Percentiles rank a stretch among this genome's conserved stretches.
Conservation (phyloP, 2,888 invertebrate genomes). For the Drosophila parthenogenetica region DNA sequence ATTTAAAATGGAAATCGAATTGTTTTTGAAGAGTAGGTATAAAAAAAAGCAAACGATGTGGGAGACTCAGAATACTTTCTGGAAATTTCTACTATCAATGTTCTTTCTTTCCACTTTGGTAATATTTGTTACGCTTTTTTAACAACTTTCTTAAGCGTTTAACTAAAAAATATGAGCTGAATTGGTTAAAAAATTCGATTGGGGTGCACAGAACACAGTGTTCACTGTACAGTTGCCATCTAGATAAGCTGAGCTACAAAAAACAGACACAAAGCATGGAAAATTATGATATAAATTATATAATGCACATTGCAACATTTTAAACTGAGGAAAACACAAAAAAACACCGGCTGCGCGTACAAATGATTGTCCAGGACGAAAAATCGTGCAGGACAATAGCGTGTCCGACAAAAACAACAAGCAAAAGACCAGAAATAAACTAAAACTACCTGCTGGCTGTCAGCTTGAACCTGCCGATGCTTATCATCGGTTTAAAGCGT, state of each 20-base stretch:
- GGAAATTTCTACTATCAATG: background rate
- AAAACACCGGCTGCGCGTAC: conserved; percentile 40
- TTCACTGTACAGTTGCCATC: conserved; percentile 52
- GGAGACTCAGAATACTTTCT: too few relatives aligned
- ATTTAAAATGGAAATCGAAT: conserved; percentile 1
- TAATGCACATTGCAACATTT: conserved; percentile 78
- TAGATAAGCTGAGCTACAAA: conserved; percentile 62
- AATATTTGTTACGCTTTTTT: background rate
- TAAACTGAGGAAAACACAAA: conserved; percentile 10
- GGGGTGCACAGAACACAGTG: conserved; percentile 22
- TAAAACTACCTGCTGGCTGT: conserved; percentile 61
- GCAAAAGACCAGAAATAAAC: background rate
- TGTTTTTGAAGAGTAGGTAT: background rate
- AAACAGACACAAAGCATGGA: conserved; percentile 43
- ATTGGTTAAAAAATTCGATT: conserved; percentile 11
- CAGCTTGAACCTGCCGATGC: conserved; percentile 71
- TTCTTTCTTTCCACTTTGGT: too few relatives aligned
- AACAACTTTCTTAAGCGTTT: conserved; percentile 38
- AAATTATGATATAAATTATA: conserved; percentile 79
- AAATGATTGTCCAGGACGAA: conserved; percentile 40
- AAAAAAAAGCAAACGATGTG: too few relatives aligned
- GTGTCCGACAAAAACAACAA: conserved; percentile 27
- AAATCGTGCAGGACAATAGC: conserved; percentile 70
- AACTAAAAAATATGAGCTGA: conserved; percentile 27
- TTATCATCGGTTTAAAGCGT: conserved; percentile 70